phyloP scores from a whole-genome alignment of 2,797 vertebrate genomes.

The Sebastes iracundus region DNA sequence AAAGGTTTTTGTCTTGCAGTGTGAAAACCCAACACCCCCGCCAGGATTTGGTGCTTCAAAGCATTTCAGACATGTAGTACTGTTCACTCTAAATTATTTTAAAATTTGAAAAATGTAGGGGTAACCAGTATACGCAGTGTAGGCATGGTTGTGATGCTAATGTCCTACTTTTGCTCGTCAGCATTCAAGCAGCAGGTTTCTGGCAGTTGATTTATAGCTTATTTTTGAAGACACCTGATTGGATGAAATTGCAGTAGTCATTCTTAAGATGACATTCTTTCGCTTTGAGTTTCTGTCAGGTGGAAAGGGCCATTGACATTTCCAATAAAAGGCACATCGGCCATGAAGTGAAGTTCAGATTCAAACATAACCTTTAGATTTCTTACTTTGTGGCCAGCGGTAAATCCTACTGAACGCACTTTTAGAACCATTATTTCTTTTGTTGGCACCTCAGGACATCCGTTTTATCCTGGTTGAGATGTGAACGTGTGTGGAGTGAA shows the following conservation, averaged over 20 bases:
- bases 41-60: background rate
- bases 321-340: conserved; percentile 1
- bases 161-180: background rate
- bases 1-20: background rate
- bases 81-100: background rate
- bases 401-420: background rate
- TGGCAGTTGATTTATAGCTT: conserved; percentile 2
- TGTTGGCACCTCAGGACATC: background rate
- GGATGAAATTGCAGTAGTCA: background rate
- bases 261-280: conserved; percentile 1
- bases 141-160: background rate
- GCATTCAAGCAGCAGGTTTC: background rate
- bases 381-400: background rate
- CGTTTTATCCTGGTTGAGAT: background rate
- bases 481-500: background rate
- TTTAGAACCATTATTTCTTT: background rate
- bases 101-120: background rate
- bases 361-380: background rate
- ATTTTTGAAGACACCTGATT: background rate
- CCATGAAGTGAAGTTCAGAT: background rate
- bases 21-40: background rate
- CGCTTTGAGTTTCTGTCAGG: background rate
- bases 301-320: conserved; percentile 12
- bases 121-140: background rate
- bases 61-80: background rate